Percentiles rank a stretch among this genome's conserved stretches.
Evolutionary conservation across 2,113 vertebrate species (phyloP).

Genomic region (Diphyllodes magnificus): DNA sequence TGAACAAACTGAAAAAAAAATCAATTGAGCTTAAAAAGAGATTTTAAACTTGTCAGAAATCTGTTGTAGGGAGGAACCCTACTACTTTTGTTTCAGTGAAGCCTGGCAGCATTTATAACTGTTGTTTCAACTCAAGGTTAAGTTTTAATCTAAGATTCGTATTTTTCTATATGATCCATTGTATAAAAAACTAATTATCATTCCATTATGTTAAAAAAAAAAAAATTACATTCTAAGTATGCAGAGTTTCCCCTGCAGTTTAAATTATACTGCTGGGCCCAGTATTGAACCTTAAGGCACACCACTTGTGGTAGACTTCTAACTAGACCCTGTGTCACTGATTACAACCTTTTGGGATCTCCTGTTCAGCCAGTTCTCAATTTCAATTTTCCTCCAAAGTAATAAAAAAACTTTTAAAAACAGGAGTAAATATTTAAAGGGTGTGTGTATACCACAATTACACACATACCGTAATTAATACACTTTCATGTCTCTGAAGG

Average conservation of each 20-base stretch:
- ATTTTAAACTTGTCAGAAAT: neutral
- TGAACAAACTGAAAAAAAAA: neutral
- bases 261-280: neutral
- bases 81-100: neutral
- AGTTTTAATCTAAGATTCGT: neutral
- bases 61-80: neutral
- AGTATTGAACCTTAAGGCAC: neutral
- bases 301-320: neutral
- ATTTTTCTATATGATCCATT: neutral
- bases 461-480: neutral
- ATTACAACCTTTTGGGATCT: neutral
- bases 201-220: neutral
- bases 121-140: neutral
- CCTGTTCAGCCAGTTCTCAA: neutral
- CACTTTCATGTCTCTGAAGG: neutral
- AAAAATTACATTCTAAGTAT: neutral
- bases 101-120: neutral
- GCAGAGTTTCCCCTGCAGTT: neutral
- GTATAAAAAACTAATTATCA: neutral
- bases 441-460: neutral
- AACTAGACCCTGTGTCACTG: too few relatives aligned
- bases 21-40: neutral
- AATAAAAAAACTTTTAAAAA: neutral
- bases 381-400: neutral
- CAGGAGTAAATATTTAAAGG: neutral